phyloP scores from a whole-genome alignment of 2,113 vertebrate genomes.

The Colistium nudipinnis region DNA sequence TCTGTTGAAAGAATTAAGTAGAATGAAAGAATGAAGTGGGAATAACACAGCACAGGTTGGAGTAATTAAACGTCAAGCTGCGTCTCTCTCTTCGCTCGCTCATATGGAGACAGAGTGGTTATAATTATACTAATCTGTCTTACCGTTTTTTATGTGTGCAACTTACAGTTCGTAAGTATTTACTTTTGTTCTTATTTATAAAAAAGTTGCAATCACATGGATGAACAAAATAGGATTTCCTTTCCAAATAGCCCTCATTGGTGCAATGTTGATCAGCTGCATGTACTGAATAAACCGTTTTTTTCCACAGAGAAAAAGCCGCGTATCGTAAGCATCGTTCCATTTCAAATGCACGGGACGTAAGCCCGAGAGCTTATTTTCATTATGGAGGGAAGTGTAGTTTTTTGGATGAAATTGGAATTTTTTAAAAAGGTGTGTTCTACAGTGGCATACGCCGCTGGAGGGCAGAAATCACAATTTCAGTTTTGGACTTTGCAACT shows the following conservation, averaged over 20 bases:
- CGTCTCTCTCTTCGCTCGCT: not conserved
- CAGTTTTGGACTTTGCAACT: not conserved
- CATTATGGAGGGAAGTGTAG: not conserved
- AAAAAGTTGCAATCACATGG: constrained; percentile 2
- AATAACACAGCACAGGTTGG: not conserved
- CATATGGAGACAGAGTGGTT: not conserved
- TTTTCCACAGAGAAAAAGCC: not conserved
- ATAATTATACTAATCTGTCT: not conserved
- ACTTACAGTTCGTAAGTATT: not conserved
- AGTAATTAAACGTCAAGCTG: constrained; percentile 25
- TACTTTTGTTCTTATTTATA: not conserved
- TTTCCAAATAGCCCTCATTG: constrained; percentile 13
- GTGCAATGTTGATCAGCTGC: not conserved
- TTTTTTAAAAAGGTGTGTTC: not conserved
- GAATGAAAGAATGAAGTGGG: constrained; percentile 5
- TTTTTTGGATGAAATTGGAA: not conserved
- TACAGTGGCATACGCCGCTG: not conserved
- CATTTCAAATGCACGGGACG: not conserved
- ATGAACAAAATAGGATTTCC: no score
- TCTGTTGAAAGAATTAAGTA: constrained; percentile 10
- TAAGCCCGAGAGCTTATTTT: not conserved
- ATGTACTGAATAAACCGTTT: not conserved
- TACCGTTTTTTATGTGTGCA: not conserved
- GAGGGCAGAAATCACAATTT: constrained; percentile 2
- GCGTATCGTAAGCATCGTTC: not conserved